A percentile compares a stretch with the other conserved stretches of the same genome.
Conservation (phyloP, 2,797 vertebrate species). For the Pangasius djambal region DNA sequence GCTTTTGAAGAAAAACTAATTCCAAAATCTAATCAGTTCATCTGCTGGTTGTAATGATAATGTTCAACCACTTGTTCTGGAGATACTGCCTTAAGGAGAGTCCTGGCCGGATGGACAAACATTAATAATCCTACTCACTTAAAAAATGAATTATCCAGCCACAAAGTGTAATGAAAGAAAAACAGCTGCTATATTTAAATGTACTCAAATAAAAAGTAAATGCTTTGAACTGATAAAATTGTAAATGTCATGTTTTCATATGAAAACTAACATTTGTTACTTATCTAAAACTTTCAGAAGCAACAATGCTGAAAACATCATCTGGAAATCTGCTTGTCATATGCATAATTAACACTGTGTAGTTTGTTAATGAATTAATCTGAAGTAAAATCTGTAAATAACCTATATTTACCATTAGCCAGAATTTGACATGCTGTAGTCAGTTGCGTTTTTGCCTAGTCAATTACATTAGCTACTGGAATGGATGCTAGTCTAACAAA, state of each 20-base stretch:
- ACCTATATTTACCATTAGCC: not conserved
- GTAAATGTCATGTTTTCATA: not conserved
- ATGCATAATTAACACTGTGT: not conserved
- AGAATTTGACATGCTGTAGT: not conserved
- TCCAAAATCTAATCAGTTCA: not conserved
- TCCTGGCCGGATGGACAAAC: not conserved
- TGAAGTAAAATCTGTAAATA: not conserved
- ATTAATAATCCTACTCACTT: not conserved
- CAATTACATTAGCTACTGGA: no score
- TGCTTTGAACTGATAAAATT: not conserved
- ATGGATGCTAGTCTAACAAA: no score
- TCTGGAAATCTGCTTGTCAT: no score
- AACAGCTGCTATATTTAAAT: not conserved
- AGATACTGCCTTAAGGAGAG: not conserved
- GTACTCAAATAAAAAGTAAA: not conserved
- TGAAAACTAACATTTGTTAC: no score
- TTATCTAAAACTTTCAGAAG: not conserved
- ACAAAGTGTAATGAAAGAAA: not conserved
- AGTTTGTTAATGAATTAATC: not conserved
- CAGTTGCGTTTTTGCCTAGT: no score
- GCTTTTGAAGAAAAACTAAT: not conserved
- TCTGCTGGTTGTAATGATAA: not conserved
- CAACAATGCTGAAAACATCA: not conserved
- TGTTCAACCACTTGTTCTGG: not conserved
- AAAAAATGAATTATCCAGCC: not conserved